A percentile compares a stretch with the other conserved stretches of the same genome.
phyloP scores from a whole-genome alignment of 2,113 vertebrate species.

The Nansenia antarctica region DNA sequence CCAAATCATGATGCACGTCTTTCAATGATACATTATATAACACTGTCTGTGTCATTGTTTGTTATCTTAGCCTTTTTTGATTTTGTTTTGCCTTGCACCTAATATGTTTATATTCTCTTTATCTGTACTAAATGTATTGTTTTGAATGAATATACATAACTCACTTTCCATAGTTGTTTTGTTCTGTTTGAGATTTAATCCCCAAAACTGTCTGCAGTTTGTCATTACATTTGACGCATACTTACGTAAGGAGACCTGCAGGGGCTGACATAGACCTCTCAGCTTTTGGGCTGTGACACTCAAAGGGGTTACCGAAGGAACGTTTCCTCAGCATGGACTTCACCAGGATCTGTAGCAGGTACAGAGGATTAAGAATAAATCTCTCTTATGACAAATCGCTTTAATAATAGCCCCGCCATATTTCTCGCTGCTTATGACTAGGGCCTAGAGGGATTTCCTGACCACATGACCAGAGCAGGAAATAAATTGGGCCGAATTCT shows the following conservation, averaged over 20 bases:
- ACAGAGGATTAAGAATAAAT: too few relatives aligned
- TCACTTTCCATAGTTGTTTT: constrained; percentile 50
- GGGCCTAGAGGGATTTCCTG: not conserved
- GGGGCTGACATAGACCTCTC: constrained; percentile 93
- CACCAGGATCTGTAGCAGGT: constrained; percentile 84
- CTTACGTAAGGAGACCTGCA: constrained; percentile 88
- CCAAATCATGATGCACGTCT: too few relatives aligned
- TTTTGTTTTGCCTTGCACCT: constrained; percentile 1
- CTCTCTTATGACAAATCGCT: too few relatives aligned
- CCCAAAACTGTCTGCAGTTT: constrained; percentile 39
- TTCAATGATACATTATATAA: too few relatives aligned
- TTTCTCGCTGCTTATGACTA: not conserved
- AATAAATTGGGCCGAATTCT: not conserved
- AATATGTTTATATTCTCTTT: too few relatives aligned
- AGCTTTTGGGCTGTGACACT: constrained; percentile 78
- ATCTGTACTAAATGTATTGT: too few relatives aligned
- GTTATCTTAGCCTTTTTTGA: too few relatives aligned
- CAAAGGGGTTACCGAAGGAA: constrained; percentile 94
- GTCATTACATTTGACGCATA: constrained; percentile 54
- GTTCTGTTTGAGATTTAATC: constrained; percentile 44
- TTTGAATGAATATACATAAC: not conserved
- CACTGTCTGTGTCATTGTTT: too few relatives aligned
- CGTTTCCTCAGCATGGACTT: constrained; percentile 97
- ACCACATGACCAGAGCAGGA: not conserved
- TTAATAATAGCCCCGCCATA: too few relatives aligned